phyloP scores from a whole-genome alignment of 2,113 vertebrate species.

The Ciconia stormi region DNA sequence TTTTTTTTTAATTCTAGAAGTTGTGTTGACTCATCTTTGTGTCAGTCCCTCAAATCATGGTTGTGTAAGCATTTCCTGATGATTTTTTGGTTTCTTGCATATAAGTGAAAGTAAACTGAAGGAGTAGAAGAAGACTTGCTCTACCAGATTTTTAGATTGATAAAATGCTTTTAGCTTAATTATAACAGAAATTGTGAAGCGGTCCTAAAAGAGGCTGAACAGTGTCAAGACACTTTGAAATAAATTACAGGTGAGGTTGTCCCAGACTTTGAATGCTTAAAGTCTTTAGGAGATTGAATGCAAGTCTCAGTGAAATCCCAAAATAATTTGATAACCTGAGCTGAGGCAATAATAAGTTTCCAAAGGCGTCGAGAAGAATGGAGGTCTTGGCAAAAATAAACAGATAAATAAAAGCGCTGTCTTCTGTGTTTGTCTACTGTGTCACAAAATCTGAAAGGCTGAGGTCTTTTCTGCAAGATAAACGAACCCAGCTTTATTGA shows the following conservation, averaged over 20 bases:
- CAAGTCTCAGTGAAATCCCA: background rate
- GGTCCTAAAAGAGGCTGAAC: background rate
- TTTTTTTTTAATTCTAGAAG: background rate
- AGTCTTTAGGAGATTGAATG: background rate
- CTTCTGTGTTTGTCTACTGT: background rate
- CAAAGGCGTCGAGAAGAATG: background rate
- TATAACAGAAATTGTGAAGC: background rate
- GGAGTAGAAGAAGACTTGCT: too few species aligned
- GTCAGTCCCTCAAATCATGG: background rate
- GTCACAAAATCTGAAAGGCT: background rate
- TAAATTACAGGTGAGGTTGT: background rate
- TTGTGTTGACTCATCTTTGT: background rate
- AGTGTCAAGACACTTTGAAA: background rate
- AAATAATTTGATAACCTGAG: background rate
- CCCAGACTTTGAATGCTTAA: background rate
- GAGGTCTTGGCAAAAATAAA: background rate
- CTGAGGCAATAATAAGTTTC: background rate
- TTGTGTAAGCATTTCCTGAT: background rate
- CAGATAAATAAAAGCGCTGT: background rate
- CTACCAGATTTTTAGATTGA: background rate
- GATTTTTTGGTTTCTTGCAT: background rate
- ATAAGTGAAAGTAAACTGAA: background rate
- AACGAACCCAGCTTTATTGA: background rate
- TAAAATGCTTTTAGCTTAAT: background rate
- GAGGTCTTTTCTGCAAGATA: background rate